Percentiles rank a stretch among this genome's conserved stretches.
These are phyloP conservation scores for Clepsis dumicolana DNA, from an alignment of 2,888 invertebrate genomes.

Conservation along the genomic window DNA sequence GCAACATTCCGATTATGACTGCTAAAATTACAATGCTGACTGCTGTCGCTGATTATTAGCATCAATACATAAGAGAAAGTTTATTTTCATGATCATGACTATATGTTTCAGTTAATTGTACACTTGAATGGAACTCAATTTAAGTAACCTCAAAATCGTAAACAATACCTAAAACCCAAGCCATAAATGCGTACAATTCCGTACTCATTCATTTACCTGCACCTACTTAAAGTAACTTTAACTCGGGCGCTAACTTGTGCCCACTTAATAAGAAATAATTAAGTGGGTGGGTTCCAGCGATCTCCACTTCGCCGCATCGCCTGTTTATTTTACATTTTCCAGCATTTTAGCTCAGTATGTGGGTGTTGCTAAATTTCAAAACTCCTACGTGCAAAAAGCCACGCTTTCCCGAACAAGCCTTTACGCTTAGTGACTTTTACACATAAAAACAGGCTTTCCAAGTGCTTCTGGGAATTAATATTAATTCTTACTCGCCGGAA, in stretches of 20 bases:
- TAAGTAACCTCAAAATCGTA: too few relatives aligned
- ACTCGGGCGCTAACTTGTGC: neutral
- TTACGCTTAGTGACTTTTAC: slow-evolving; percentile 2
- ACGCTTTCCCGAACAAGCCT: neutral
- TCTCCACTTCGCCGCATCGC: neutral
- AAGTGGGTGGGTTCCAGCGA: neutral
- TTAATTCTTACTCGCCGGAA: neutral
- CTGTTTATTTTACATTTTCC: neutral
- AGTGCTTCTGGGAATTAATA: slow-evolving; percentile 5
- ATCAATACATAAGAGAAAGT: too few relatives aligned
- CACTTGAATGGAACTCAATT: too few relatives aligned
- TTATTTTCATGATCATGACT: too few relatives aligned
- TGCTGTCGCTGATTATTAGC: too few relatives aligned
- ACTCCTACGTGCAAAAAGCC: neutral
- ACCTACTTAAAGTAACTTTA: neutral
- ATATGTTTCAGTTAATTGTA: too few relatives aligned
- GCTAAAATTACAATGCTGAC: too few relatives aligned
- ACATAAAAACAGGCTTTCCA: slow-evolving; percentile 4
- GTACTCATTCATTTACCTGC: neutral
- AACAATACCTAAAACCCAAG: too few relatives aligned
- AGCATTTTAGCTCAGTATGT: neutral
- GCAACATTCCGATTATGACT: too few relatives aligned
- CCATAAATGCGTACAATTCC: too few relatives aligned
- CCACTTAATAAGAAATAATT: neutral
- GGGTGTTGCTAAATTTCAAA: neutral